Conservation (phyloP, 2,888 invertebrate genomes). For the Tanytarsus gracilentus region DNA sequence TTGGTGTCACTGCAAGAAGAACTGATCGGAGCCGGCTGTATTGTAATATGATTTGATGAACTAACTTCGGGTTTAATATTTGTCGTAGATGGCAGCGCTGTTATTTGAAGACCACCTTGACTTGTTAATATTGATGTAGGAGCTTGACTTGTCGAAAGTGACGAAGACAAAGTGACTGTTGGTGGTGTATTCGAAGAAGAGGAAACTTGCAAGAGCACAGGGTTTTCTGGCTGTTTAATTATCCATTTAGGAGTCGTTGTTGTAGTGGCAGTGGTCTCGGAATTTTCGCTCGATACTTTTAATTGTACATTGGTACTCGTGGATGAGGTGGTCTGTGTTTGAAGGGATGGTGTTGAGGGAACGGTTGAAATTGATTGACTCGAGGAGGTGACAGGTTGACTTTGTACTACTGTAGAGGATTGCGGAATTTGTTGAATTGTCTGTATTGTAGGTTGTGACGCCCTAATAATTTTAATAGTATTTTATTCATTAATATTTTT, state of each 20-base stretch:
- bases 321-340: slow-evolving; percentile 36
- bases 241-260: slow-evolving; percentile 36
- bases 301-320: slow-evolving; percentile 35
- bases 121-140: slow-evolving; percentile 30
- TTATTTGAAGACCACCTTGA: slow-evolving; percentile 31
- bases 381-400: no score
- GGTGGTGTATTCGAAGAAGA: no score
- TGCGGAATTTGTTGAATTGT: slow-evolving; percentile 47
- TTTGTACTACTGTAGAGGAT: slow-evolving; percentile 33
- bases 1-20: background rate
- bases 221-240: slow-evolving; percentile 43
- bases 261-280: slow-evolving; percentile 31
- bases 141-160: slow-evolving; percentile 31
- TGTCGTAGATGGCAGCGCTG: slow-evolving; percentile 36
- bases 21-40: slow-evolving; percentile 17
- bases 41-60: slow-evolving; percentile 30
- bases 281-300: slow-evolving; percentile 34
- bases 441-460: no score
- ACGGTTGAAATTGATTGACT: slow-evolving; percentile 36
- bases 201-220: slow-evolving; percentile 31
- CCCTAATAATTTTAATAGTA: no score
- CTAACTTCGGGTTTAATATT: no score
- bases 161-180: no score
- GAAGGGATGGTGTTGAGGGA: background rate
- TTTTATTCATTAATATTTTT: no score